Conservation (phyloP, 2,797 vertebrate genomes). For the Tragopan temminckii region DNA sequence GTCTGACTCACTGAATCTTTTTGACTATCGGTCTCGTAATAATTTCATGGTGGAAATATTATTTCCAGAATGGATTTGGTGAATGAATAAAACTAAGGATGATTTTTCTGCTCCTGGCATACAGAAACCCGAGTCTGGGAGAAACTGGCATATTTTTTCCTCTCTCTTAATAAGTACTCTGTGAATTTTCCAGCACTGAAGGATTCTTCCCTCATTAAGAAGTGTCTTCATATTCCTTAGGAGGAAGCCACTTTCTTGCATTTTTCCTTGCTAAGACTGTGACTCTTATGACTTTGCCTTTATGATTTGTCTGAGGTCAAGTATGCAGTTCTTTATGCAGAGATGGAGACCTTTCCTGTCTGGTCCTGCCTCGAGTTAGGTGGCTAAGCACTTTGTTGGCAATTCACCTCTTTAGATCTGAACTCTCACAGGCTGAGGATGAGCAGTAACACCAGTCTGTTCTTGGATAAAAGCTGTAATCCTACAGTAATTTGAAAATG, state of each 20-base stretch:
- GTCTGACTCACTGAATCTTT: neutral
- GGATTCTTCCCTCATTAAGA: neutral
- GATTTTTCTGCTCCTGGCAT: neutral
- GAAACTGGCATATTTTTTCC: neutral
- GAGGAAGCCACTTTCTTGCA: neutral
- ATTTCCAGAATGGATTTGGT: neutral
- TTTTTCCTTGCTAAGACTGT: neutral
- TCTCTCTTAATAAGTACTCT: neutral
- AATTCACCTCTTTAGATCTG: neutral
- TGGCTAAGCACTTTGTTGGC: neutral
- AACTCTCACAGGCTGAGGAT: neutral
- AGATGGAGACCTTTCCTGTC: neutral
- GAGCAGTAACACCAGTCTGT: neutral
- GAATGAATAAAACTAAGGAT: neutral
- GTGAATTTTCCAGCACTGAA: neutral
- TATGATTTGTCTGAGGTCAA: neutral
- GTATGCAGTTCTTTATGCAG: fast-evolving
- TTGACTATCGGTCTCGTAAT: neutral
- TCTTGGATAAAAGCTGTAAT: neutral
- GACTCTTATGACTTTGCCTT: neutral
- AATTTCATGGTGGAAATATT: neutral
- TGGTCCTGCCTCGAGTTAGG: neutral
- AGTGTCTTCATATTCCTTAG: neutral
- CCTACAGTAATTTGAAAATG: neutral
- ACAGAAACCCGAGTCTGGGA: neutral